A percentile compares a stretch with the other conserved stretches of the same genome.
Evolutionary conservation across 2,113 vertebrate genomes (phyloP).

Genomic region (Sylvilagus bachmani): DNA sequence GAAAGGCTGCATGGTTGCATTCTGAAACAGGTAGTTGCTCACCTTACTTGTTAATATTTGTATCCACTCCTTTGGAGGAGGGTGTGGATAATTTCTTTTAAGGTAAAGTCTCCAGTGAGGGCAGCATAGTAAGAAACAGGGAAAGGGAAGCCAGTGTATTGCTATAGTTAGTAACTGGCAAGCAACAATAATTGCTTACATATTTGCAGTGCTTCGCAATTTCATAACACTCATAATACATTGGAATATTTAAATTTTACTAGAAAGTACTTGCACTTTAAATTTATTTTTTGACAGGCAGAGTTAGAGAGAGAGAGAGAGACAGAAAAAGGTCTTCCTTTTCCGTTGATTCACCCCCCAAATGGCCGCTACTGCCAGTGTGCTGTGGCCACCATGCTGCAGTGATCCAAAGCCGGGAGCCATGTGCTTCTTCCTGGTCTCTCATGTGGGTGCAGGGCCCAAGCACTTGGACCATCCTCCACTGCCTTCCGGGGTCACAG

Average conservation of each 20-base stretch:
- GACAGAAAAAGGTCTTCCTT: too few species aligned
- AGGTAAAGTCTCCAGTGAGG: not conserved
- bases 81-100: not conserved
- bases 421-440: too few species aligned
- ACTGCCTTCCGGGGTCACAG: too few species aligned
- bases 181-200: not conserved
- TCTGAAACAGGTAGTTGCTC: not conserved
- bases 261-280: not conserved
- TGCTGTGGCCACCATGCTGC: too few species aligned
- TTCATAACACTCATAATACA: conserved; percentile 35
- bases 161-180: not conserved
- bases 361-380: too few species aligned
- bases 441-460: too few species aligned
- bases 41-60: not conserved
- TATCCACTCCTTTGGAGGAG: not conserved
- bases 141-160: not conserved
- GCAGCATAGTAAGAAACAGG: not conserved
- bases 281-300: not conserved
- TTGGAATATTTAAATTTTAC: conserved; percentile 2
- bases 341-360: too few species aligned
- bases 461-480: too few species aligned
- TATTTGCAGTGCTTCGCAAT: conserved; percentile 9
- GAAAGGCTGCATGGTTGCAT: not conserved
- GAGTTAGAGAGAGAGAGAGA: too few species aligned
- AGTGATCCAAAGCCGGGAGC: too few species aligned